Evolutionary conservation across 2,797 vertebrate species (phyloP).

Genomic region (Microctenopoma lineatum): DNA sequence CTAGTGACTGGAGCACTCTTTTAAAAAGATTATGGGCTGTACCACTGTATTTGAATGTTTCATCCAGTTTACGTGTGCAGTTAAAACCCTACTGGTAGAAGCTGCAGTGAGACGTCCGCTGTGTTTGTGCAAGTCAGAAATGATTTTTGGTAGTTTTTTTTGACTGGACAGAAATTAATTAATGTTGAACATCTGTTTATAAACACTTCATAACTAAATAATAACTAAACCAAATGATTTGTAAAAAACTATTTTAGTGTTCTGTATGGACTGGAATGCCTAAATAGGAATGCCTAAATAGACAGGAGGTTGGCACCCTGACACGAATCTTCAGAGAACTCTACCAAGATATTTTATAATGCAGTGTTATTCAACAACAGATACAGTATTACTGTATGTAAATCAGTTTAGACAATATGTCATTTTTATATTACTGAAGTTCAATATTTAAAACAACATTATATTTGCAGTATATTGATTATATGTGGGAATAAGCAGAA

Average conservation of each 20-base stretch:
- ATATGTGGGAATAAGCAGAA: background rate
- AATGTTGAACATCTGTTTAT: too few species aligned
- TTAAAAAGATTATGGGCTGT: constrained; percentile 56
- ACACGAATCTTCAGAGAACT: constrained; percentile 4
- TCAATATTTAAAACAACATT: background rate
- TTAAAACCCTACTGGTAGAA: constrained; percentile 47
- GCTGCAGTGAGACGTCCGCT: constrained; percentile 14
- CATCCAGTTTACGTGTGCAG: constrained; percentile 23
- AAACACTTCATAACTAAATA: background rate
- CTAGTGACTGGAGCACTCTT: constrained; percentile 20
- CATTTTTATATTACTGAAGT: background rate
- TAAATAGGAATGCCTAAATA: background rate
- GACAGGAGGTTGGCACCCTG: constrained; percentile 12
- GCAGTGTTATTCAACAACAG: constrained; percentile 18
- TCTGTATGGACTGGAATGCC: background rate
- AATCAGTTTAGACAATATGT: background rate
- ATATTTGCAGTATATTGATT: background rate
- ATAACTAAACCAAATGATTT: background rate
- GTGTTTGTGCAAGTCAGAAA: constrained; percentile 26
- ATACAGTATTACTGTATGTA: background rate
- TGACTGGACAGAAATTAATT: constrained; percentile 1
- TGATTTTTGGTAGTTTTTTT: background rate
- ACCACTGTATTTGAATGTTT: constrained; percentile 12
- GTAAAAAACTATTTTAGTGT: constrained; percentile 12
- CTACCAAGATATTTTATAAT: constrained; percentile 5